These are phyloP conservation scores for Prunella fulvescens DNA, from an alignment of 2,113 vertebrate genomes.

Conservation along the genomic window DNA sequence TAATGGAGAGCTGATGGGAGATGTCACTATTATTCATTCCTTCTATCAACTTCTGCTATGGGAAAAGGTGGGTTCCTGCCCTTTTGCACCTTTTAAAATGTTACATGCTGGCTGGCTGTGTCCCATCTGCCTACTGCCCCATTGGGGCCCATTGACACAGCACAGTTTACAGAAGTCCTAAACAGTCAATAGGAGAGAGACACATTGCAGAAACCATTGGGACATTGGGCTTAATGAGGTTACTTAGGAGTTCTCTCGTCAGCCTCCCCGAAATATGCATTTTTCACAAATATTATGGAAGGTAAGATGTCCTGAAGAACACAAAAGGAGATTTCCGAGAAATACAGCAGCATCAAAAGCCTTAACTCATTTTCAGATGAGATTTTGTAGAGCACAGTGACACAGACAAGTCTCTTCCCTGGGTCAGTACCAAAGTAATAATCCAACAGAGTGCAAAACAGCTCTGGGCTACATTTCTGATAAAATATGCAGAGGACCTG, in stretches of 20 bases:
- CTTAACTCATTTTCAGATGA: not conserved
- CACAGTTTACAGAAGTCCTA: not conserved
- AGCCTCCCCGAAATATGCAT: slow-evolving; percentile 14
- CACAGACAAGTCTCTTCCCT: not conserved
- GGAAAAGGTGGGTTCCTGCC: not conserved
- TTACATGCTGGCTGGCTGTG: not conserved
- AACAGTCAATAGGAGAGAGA: not conserved
- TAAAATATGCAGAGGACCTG: not conserved
- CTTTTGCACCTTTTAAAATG: not conserved
- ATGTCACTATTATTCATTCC: not conserved
- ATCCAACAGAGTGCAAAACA: not conserved
- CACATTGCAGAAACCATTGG: not conserved
- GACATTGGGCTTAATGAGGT: not conserved
- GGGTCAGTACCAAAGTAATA: slow-evolving; percentile 13
- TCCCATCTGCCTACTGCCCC: not conserved
- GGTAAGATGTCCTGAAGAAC: not conserved
- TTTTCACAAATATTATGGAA: not conserved
- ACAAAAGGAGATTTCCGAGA: slow-evolving; percentile 28
- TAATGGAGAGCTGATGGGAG: not conserved
- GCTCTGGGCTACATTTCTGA: not conserved
- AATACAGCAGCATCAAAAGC: slow-evolving; percentile 12
- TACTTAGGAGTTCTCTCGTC: not conserved
- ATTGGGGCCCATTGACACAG: rapidly evolving
- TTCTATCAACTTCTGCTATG: not conserved
- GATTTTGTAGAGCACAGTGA: not conserved